Base-by-base conservation (phyloP, 2,797 vertebrate genomes). In the Hypotaenidia okinawae region DNA sequence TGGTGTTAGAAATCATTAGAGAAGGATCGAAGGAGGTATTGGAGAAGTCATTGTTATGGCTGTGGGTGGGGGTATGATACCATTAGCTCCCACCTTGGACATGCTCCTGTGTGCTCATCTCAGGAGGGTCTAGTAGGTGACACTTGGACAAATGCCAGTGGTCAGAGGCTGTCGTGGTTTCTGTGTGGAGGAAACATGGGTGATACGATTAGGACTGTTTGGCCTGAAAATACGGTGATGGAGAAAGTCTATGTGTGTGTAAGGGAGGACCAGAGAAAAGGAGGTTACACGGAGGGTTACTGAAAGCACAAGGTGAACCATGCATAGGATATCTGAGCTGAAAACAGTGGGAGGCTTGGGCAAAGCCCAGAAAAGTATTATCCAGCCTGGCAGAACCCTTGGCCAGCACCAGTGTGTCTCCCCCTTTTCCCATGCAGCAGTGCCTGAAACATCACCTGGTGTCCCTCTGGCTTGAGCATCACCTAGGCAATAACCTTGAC, bases 251-350 rank as follows among this genome's bases (percentile, higher is more conserved):
- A 7, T 1, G 3, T 4, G 39, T 33, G 25, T 33, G 27, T n/a
- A 21, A 70, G 62, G 43, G 28, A 80, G 33, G 19, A 54, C 52
- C 45, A 57, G 33, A 70, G 68, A 73, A 22, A 28, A 66, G 27
- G 57, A 15, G 21, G 16, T 76, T 43, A 55, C 24, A 19, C 0
- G 0, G 30, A 74, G 32, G n/a, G 23, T 41, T 64, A 27, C n/a
- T 25, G 51, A 77, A 62, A 2, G 2, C 28, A 43, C 0, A 4
- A 52, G 33, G 35, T 37, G 47, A 80, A 23, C 43, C 5, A 0
- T 45, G 15, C 10, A 73, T 32, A 45, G 13, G 24, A 22, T 23
- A 28, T 10, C 11, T 11, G 37, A 45, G 47, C 16, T 49, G 69
- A 45, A 77, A 89, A 32, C 13, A 59, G 15, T 27, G 43, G 33